Evolutionary conservation across 2,113 vertebrate species (phyloP).

Genomic region (Pimephales promelas): DNA sequence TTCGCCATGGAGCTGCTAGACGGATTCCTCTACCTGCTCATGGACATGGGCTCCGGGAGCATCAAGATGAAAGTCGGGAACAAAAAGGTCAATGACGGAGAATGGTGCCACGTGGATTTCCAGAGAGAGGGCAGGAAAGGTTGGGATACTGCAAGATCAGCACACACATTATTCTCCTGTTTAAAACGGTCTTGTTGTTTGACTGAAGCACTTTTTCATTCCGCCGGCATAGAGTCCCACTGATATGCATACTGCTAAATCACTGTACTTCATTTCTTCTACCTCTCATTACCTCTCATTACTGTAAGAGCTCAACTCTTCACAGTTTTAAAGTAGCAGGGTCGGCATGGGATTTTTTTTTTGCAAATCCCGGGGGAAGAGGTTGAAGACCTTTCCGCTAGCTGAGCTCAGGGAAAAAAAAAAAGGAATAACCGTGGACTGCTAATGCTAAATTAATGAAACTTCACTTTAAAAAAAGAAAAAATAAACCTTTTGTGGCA

Average conservation of each 20-base stretch:
- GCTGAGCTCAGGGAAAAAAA: slow-evolving; percentile 6
- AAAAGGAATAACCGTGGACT: background rate
- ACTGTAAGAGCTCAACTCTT: slow-evolving; percentile 24
- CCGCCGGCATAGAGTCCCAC: slow-evolving; percentile 2
- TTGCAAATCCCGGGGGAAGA: slow-evolving; percentile 19
- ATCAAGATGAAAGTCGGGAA: slow-evolving; percentile 86
- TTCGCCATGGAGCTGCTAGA: slow-evolving; percentile 91
- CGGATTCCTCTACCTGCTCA: slow-evolving; percentile 87
- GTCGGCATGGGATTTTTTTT: background rate
- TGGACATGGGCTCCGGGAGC: slow-evolving; percentile 93
- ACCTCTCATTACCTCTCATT: slow-evolving; percentile 40
- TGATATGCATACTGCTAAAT: slow-evolving; percentile 33
- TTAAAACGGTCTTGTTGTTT: background rate
- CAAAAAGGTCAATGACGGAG: slow-evolving; percentile 87
- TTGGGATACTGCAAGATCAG: slow-evolving; percentile 62
- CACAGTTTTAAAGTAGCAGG: slow-evolving; percentile 14
- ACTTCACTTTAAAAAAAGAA: background rate
- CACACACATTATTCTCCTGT: background rate
- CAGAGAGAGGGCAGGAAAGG: slow-evolving; percentile 89
- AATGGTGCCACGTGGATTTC: slow-evolving; percentile 95
- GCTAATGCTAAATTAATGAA: slow-evolving; percentile 26
- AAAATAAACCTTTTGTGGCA: background rate
- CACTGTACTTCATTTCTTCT: slow-evolving; percentile 28
- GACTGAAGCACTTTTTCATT: slow-evolving; percentile 15
- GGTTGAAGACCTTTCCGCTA: slow-evolving; percentile 20